Conservation (phyloP, 2,113 vertebrate species). For the Dendropsophus ebraccatus region DNA sequence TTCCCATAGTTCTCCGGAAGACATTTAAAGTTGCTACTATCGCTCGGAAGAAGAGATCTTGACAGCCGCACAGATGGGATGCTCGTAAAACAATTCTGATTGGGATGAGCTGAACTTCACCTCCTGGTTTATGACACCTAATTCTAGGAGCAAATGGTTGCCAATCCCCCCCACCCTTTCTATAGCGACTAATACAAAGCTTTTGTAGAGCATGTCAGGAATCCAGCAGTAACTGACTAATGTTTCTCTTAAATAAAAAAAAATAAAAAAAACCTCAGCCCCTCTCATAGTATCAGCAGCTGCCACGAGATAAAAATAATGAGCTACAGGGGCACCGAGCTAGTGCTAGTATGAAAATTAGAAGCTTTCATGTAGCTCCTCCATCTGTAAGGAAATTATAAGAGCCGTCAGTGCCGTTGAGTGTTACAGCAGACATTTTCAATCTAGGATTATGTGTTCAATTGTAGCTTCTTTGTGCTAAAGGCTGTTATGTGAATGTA, state of each 20-base stretch:
- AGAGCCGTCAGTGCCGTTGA: conserved; percentile 51
- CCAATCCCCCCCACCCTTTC: conserved; percentile 69
- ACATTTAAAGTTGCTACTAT: background rate
- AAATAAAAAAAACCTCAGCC: conserved; percentile 65
- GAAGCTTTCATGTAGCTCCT: conserved; percentile 62
- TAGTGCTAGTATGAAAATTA: conserved; percentile 65
- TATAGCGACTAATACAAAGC: conserved; percentile 70
- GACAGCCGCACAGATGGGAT: conserved; percentile 56
- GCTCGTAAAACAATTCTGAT: conserved; percentile 53
- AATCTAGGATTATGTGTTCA: conserved; percentile 54
- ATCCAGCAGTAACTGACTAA: conserved; percentile 69
- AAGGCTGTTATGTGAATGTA: conserved; percentile 56
- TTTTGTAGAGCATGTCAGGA: conserved; percentile 72
- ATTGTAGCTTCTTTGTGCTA: conserved; percentile 57
- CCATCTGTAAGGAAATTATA: conserved; percentile 58
- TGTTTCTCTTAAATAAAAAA: conserved; percentile 70
- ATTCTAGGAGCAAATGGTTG: conserved; percentile 74
- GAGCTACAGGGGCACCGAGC: conserved; percentile 65
- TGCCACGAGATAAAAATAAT: conserved; percentile 73
- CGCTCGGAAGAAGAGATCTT: conserved; percentile 28
- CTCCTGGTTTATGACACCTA: conserved; percentile 73
- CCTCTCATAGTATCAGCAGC: conserved; percentile 69
- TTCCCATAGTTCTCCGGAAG: background rate
- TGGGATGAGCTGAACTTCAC: conserved; percentile 76
- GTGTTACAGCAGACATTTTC: conserved; percentile 50